phyloP scores from a whole-genome alignment of 2,797 vertebrate species.

The Crenichthys baileyi region DNA sequence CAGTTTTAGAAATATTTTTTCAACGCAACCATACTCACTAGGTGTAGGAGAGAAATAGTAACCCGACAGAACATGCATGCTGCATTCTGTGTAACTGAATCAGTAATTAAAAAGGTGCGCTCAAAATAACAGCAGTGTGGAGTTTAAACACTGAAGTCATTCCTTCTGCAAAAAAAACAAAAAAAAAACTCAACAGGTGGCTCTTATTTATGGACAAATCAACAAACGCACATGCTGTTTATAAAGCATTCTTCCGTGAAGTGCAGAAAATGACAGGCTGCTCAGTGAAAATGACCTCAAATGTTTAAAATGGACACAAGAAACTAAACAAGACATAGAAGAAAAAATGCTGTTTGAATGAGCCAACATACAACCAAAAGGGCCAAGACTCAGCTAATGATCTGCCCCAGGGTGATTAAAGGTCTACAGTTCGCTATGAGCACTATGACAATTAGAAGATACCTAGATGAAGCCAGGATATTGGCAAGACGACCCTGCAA shows the following conservation, averaged over 20 bases:
- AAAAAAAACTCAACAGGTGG: not conserved
- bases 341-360: not conserved
- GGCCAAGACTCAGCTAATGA: not conserved
- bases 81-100: not conserved
- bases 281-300: not conserved
- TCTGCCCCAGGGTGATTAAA: not conserved
- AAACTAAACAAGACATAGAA: not conserved
- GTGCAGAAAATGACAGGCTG: not conserved
- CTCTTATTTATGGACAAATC: not conserved
- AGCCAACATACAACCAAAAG: not conserved
- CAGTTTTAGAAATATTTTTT: not conserved
- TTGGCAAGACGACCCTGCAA: not conserved
- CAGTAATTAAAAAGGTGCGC: not conserved
- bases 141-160: not conserved
- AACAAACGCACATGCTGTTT: not conserved
- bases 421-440: not conserved
- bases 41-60: not conserved
- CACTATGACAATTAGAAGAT: not conserved
- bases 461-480: not conserved
- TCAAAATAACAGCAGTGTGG: not conserved
- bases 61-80: not conserved
- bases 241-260: not conserved
- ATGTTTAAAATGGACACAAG: not conserved
- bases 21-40: not conserved
- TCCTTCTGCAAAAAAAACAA: not conserved